Percentiles rank a stretch among this genome's conserved stretches.
These are phyloP conservation scores for Micrasema minimum DNA, from an alignment of 1,140 invertebrate species.

Conservation along the genomic window DNA sequence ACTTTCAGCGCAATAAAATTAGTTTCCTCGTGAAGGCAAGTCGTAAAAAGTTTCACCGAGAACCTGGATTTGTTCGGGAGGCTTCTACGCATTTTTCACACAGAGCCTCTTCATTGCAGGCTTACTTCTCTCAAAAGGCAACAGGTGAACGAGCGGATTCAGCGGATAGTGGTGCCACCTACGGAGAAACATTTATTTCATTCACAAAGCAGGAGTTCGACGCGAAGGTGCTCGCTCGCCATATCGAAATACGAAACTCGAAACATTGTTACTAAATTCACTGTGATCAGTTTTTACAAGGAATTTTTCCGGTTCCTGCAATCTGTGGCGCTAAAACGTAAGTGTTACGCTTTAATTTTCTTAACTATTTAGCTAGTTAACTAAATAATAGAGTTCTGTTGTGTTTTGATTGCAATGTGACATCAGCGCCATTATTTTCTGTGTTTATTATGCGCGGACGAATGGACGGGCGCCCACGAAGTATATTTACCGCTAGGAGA, in stretches of 20 bases:
- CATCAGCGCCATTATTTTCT: conserved; percentile 29
- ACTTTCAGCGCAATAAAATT: no score
- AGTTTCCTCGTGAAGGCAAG: no score
- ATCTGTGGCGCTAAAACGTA: background rate
- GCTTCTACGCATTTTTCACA: no score
- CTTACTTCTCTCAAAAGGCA: background rate
- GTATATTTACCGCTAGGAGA: conserved; percentile 30
- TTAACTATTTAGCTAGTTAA: background rate
- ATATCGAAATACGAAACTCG: conserved; percentile 11
- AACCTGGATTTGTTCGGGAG: no score
- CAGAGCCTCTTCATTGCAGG: no score
- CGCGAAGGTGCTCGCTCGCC: conserved; percentile 22
- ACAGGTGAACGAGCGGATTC: conserved; percentile 7
- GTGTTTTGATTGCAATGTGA: conserved; percentile 22
- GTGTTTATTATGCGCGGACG: conserved; percentile 21
- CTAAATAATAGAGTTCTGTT: background rate
- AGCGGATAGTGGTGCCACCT: conserved; percentile 28
- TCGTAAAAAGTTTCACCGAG: no score
- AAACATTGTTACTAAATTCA: conserved; percentile 15
- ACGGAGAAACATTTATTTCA: conserved; percentile 7
- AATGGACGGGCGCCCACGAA: conserved; percentile 26
- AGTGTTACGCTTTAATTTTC: conserved; percentile 9
- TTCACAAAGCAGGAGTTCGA: background rate
- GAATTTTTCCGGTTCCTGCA: background rate
- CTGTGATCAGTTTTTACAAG: conserved; percentile 12